These are phyloP conservation scores for Daubentonia madagascariensis DNA, from an alignment of 2,113 vertebrate genomes.

Conservation along the genomic window DNA sequence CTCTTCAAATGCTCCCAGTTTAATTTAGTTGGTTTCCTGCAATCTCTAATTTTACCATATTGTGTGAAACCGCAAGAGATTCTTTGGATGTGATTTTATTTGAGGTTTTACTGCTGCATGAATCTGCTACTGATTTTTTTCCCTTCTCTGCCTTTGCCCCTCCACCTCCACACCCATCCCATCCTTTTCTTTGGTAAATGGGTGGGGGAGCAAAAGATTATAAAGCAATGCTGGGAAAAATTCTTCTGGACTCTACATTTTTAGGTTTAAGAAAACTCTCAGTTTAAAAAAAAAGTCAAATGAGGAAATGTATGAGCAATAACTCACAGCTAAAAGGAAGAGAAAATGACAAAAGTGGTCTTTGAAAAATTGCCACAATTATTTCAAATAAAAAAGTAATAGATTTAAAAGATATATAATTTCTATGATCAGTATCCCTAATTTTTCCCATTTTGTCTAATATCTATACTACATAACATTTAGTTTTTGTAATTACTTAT, in stretches of 20 bases:
- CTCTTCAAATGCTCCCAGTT: slow-evolving; percentile 85
- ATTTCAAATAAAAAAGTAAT: slow-evolving; percentile 68
- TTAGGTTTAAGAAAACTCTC: slow-evolving; percentile 69
- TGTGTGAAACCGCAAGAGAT: slow-evolving; percentile 86
- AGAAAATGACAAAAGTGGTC: slow-evolving; percentile 71
- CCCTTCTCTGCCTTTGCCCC: slow-evolving; percentile 1
- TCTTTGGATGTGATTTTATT: slow-evolving; percentile 84
- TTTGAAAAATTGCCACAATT: slow-evolving; percentile 48
- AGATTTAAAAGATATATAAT: slow-evolving; percentile 42
- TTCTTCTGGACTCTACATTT: slow-evolving; percentile 61
- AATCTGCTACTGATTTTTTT: slow-evolving; percentile 82
- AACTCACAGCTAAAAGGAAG: slow-evolving; percentile 70
- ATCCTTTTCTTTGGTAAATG: slow-evolving; percentile 44
- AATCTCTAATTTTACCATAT: slow-evolving; percentile 88
- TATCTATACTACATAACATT: background rate
- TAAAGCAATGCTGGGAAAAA: slow-evolving; percentile 64
- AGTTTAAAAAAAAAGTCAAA: slow-evolving; percentile 74
- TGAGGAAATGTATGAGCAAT: slow-evolving; percentile 60
- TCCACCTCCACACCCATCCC: background rate
- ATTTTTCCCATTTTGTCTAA: slow-evolving; percentile 57
- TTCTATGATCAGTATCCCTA: slow-evolving; percentile 4
- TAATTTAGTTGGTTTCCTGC: slow-evolving; percentile 86
- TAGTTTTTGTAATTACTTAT: slow-evolving; percentile 42
- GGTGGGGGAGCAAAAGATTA: slow-evolving; percentile 29
- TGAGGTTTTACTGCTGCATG: slow-evolving; percentile 83